phyloP scores from a whole-genome alignment of 2,888 invertebrate species.

The Strigamia maritima region DNA sequence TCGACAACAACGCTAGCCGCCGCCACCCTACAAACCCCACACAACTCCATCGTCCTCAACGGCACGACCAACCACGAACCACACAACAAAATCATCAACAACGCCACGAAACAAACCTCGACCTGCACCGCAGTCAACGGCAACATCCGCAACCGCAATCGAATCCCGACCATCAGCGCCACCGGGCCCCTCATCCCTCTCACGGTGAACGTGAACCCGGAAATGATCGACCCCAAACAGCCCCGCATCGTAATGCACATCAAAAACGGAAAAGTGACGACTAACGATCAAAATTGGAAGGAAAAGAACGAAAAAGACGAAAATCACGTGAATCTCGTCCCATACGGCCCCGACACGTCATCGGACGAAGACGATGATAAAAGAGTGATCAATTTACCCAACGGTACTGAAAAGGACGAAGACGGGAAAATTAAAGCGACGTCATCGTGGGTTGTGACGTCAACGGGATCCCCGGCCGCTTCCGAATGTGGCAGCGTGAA shows the following conservation, averaged over 20 bases:
- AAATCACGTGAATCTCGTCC: too few species aligned
- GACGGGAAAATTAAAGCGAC: constrained; percentile 47
- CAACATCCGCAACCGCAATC: background rate
- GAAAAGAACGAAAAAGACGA: background rate
- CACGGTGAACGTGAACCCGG: background rate
- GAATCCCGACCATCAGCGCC: background rate
- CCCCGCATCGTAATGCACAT: constrained; percentile 51
- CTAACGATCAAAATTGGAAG: background rate
- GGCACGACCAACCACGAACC: background rate
- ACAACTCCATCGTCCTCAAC: background rate
- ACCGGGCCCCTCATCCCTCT: background rate
- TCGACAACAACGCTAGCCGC: background rate
- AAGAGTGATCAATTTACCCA: too few species aligned
- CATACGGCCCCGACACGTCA: too few species aligned
- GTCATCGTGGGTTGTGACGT: constrained; percentile 49
- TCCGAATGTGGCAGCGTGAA: constrained; percentile 50
- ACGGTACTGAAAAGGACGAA: background rate
- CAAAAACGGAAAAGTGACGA: constrained; percentile 49
- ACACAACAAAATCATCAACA: background rate
- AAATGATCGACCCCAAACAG: constrained; percentile 32
- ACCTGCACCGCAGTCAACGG: background rate
- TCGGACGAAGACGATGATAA: background rate
- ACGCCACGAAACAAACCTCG: background rate
- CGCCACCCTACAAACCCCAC: background rate
- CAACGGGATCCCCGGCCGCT: constrained; percentile 49